phyloP scores from a whole-genome alignment of 2,113 vertebrate species.

The Neolamprologus hecqui region DNA sequence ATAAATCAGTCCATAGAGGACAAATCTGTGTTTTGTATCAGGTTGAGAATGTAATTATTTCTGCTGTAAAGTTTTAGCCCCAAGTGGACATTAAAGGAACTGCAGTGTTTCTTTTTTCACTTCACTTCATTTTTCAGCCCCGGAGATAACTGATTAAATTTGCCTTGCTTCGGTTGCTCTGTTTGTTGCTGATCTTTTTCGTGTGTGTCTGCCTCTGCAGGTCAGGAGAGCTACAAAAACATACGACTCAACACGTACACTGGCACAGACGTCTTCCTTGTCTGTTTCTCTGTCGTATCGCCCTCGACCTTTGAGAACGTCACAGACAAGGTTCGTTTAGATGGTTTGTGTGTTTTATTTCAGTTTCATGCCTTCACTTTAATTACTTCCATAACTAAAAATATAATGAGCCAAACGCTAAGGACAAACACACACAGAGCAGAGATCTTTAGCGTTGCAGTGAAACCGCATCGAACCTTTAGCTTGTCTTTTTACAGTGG shows the following conservation, averaged over 20 bases:
- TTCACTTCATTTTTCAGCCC: background rate
- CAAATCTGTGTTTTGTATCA: accelerated
- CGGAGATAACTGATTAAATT: accelerated
- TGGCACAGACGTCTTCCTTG: constrained; percentile 93
- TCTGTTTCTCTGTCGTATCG: constrained; percentile 94
- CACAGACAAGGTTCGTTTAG: constrained; percentile 80
- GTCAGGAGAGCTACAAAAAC: constrained; percentile 93
- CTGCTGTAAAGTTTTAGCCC: background rate
- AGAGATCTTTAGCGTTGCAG: background rate
- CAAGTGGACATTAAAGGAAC: background rate
- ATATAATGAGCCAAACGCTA: background rate
- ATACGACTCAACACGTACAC: constrained; percentile 92
- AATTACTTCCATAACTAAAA: background rate
- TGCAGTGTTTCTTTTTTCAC: background rate
- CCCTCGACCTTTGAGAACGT: constrained; percentile 97
- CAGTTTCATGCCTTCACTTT: background rate
- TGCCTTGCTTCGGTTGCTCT: background rate
- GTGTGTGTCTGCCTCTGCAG: constrained; percentile 51
- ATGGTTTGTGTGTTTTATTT: background rate
- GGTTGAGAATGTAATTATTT: background rate
- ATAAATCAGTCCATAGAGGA: accelerated
- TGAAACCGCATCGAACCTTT: accelerated
- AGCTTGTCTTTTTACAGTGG: constrained; percentile 72
- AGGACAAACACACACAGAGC: background rate
- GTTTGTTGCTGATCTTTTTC: background rate